Conservation (phyloP, 2,797 vertebrate species). For the Hoplostethus atlanticus region DNA sequence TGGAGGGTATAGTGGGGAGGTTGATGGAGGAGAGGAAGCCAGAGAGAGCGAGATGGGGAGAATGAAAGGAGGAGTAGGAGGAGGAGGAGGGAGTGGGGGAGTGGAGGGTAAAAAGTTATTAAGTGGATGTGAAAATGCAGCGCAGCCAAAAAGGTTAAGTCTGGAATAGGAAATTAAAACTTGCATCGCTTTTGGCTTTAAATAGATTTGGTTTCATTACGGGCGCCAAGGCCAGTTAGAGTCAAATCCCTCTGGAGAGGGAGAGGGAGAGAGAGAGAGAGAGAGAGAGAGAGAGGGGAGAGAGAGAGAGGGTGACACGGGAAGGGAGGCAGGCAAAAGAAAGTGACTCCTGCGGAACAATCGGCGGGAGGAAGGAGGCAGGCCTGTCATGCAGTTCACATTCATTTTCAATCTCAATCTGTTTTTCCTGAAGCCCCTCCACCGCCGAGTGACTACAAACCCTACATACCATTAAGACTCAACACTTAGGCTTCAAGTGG, state of each 20-base stretch:
- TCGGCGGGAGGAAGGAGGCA: constrained; percentile 65
- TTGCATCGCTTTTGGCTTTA: constrained; percentile 88
- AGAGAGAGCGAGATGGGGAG: constrained; percentile 69
- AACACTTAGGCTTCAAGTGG: constrained; percentile 72
- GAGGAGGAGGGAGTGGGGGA: constrained; percentile 10
- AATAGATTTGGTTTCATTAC: constrained; percentile 89
- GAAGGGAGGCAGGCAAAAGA: constrained; percentile 57
- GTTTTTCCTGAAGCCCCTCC: constrained; percentile 71
- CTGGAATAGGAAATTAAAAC: constrained; percentile 89
- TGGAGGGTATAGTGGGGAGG: constrained; percentile 4
- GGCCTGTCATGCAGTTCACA: constrained; percentile 79
- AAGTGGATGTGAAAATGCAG: constrained; percentile 87
- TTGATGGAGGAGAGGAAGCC: constrained; percentile 65
- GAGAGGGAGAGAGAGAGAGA: constrained; percentile 56
- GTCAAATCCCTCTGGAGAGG: constrained; percentile 84
- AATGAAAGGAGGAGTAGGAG: constrained; percentile 14
- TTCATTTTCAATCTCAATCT: constrained; percentile 80
- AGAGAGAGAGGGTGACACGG: constrained; percentile 66
- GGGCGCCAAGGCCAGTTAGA: constrained; percentile 86
- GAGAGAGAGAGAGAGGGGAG: constrained; percentile 61
- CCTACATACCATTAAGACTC: constrained; percentile 77
- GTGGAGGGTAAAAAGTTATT: constrained; percentile 83
- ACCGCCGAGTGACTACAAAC: constrained; percentile 74
- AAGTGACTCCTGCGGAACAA: constrained; percentile 56
- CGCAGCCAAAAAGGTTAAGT: constrained; percentile 87